Evolutionary conservation across 1,140 invertebrate species (phyloP), one percentile per base, ranked within the genome.

Genomic region (Solenopsis invicta): DNA sequence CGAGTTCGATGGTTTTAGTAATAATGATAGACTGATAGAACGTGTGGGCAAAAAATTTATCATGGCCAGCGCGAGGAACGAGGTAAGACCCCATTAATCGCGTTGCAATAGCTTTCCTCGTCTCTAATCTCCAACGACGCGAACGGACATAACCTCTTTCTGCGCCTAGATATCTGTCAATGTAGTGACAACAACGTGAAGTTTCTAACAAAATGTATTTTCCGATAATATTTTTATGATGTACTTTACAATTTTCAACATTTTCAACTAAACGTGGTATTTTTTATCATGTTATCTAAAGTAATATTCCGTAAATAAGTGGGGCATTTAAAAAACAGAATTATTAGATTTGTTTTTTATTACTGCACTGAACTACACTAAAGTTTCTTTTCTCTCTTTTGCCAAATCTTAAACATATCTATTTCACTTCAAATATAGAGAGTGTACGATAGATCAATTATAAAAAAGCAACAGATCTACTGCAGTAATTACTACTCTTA

Each of bases 21-120:
- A 75, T 52, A 62, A 89, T 78, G 45, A 52, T 75, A 54, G 69
- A 74, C 29, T 59, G 52, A 12, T 81, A 74, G 54, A 85, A 77
- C 48, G 62, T 54, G 72, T 29, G 9, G 50, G 18, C 29, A 9
- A 71, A 45, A 48, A 0, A 41, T 84, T 75, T 56, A 29, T 52
- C 12, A 89, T 89, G 88, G 71, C 88, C 34, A 61, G 71, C 10
- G 54, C 29, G 45, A 85, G 59, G 54, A 61, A 21, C 24, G 88
- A 89, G 75, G 88, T 89, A 82, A 86, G 77, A 8, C 0, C 66
- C n/a, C n/a, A 1, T 52, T 21, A 16, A 50, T 48, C 56, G 48
- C 50, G 21, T 66, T 9, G 16, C 16, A 13, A 34, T 24, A 54
- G 9, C 52, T 56, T 1, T 4, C 21, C 21, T 72, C 6, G 8